These are phyloP conservation scores for Ennomos quercinarius DNA, from an alignment of 2,888 invertebrate genomes.

Conservation along the genomic window DNA sequence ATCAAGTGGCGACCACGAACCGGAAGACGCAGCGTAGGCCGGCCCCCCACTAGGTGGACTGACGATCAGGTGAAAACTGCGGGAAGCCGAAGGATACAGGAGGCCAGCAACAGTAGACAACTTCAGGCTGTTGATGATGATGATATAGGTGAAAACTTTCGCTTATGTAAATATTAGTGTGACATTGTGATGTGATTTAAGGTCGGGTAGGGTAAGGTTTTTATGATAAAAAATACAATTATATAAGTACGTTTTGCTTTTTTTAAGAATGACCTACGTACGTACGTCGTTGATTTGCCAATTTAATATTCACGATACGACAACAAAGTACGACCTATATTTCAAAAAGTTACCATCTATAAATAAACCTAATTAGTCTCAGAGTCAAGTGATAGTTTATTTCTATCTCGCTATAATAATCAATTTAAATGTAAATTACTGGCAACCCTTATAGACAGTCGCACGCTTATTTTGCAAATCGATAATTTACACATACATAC, in stretches of 20 bases:
- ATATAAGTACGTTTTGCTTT: not conserved
- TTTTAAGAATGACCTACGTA: constrained; percentile 1
- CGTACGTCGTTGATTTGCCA: constrained; percentile 5
- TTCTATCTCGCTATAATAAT: constrained; percentile 48
- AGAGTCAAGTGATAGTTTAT: constrained; percentile 49
- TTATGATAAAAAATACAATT: no score
- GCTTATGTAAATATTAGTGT: no score
- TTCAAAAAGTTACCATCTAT: constrained; percentile 40
- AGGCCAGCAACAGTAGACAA: no score
- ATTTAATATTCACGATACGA: constrained; percentile 27
- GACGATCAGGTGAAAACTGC: no score
- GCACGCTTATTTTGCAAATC: constrained; percentile 57
- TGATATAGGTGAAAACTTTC: no score
- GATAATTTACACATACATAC: constrained; percentile 35
- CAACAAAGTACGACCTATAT: constrained; percentile 30
- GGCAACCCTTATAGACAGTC: constrained; percentile 45
- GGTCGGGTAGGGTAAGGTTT: no score
- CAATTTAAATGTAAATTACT: constrained; percentile 67
- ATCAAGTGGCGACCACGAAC: no score
- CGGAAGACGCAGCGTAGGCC: no score
- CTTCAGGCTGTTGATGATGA: no score
- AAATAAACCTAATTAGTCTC: constrained; percentile 44
- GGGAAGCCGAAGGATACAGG: no score
- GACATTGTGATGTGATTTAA: no score
- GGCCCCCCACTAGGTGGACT: no score